phyloP scores from a whole-genome alignment of 2,888 invertebrate species.

The Rapana venosa region DNA sequence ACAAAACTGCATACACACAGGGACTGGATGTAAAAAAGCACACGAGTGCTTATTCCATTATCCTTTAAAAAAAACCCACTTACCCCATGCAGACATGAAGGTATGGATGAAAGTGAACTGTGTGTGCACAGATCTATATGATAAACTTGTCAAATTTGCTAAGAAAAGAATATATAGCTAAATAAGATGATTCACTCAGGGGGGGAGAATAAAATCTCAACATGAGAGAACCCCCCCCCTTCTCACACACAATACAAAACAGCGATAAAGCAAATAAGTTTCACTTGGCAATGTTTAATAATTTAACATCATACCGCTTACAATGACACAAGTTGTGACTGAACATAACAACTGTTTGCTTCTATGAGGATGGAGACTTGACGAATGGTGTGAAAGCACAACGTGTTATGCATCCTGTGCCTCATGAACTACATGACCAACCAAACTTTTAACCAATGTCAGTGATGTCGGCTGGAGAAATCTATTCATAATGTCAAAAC shows the following conservation, averaged over 20 bases:
- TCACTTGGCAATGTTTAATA: slow-evolving; percentile 18
- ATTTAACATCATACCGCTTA: slow-evolving; percentile 8
- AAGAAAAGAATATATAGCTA: too few relatives aligned
- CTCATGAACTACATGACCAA: too few relatives aligned
- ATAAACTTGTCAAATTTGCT: too few relatives aligned
- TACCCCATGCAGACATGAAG: too few relatives aligned
- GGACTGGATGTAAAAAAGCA: too few relatives aligned
- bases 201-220: not conserved
- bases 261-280: not conserved
- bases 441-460: not conserved
- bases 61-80: too few relatives aligned
- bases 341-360: not conserved
- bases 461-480: not conserved
- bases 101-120: too few relatives aligned
- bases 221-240: not conserved
- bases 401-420: not conserved
- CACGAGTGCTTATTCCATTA: too few relatives aligned
- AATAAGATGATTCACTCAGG: too few relatives aligned
- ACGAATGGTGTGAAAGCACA: not conserved
- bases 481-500: not conserved
- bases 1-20: too few relatives aligned
- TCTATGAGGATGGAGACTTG: not conserved
- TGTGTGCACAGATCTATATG: too few relatives aligned
- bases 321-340: not conserved
- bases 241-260: not conserved